phyloP scores from a whole-genome alignment of 1,140 invertebrate species.

The Notospermus geniculatus region DNA sequence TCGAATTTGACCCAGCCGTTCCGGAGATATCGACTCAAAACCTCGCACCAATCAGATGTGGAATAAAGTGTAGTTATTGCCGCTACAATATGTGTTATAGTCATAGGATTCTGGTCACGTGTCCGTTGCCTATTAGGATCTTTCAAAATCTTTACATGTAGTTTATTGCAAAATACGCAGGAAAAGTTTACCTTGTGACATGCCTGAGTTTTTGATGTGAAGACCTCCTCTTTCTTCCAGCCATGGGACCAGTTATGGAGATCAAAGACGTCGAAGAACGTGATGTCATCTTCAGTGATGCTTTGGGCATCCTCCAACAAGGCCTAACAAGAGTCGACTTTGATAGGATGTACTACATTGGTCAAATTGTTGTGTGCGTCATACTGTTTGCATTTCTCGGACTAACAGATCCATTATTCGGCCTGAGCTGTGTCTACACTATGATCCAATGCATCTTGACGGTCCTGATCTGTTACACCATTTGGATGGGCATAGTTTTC shows the following conservation, averaged over 20 bases:
- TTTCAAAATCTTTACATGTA: too few species aligned
- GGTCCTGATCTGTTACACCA: slow-evolving; percentile 46
- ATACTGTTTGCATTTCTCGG: slow-evolving; percentile 23
- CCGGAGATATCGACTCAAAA: too few species aligned
- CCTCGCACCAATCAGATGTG: too few species aligned
- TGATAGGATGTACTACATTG: slow-evolving; percentile 26
- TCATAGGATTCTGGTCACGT: too few species aligned
- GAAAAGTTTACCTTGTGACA: too few species aligned
- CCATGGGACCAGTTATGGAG: neutral
- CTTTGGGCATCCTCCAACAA: slow-evolving; percentile 24
- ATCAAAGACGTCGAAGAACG: neutral
- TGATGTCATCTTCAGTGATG: slow-evolving; percentile 11
- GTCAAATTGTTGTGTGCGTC: slow-evolving; percentile 27
- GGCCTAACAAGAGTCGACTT: slow-evolving; percentile 27
- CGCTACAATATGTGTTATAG: too few species aligned
- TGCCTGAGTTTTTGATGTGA: too few species aligned
- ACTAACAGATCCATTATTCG: slow-evolving; percentile 24
- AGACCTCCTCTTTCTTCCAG: neutral
- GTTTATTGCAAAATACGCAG: too few species aligned
- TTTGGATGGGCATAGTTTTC: slow-evolving; percentile 51
- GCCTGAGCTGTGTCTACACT: slow-evolving; percentile 24
- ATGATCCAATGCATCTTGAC: slow-evolving; percentile 43
- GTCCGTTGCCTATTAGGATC: too few species aligned
- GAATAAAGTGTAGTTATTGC: too few species aligned
- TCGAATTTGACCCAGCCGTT: too few species aligned